Evolutionary conservation across 1,140 invertebrate species (phyloP).

Genomic region (honey bee (Apis mellifera)): DNA sequence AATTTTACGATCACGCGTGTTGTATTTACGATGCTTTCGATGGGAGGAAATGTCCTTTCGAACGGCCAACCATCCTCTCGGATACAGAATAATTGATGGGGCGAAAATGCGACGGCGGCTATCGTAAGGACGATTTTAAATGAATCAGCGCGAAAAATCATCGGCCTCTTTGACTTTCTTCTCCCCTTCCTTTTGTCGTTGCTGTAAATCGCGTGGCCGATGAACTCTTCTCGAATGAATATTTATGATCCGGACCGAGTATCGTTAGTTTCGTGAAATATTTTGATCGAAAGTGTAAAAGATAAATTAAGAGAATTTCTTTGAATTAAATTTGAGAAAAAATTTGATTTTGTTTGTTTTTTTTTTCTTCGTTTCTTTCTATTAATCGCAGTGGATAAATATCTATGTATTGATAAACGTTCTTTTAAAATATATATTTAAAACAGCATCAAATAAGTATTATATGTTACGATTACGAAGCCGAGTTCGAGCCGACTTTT

Average conservation of each 20-base stretch:
- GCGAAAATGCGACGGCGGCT: background rate
- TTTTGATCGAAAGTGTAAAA: no score
- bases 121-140: background rate
- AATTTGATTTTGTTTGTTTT: no score
- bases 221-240: background rate
- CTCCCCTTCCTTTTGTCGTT: background rate
- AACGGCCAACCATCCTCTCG: background rate
- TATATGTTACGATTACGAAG: no score
- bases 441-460: no score
- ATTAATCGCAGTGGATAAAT: no score
- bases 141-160: background rate
- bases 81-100: slow-evolving; percentile 25
- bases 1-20: slow-evolving; percentile 22
- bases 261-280: background rate
- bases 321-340: no score
- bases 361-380: no score
- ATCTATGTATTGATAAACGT: no score
- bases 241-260: background rate
- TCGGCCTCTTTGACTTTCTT: background rate
- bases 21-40: slow-evolving; percentile 25
- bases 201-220: background rate
- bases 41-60: background rate
- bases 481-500: no score
- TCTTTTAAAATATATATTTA: no score
- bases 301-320: no score